Percentiles rank a stretch among this genome's conserved stretches.
Conservation (phyloP, 2,888 invertebrate species). For the Polylopha cassiicola region DNA sequence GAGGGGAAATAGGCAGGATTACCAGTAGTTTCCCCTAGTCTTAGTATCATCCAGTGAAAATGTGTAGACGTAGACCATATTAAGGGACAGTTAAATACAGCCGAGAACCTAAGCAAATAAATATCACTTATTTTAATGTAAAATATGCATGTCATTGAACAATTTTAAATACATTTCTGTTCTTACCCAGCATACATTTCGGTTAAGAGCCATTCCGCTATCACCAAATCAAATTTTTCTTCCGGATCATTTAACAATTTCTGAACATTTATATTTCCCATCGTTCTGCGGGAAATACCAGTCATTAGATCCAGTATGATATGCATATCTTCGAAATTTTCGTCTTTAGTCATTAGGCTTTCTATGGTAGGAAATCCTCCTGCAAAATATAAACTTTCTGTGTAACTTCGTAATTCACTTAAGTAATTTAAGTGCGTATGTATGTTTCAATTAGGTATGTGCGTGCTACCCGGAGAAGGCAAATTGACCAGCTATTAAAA, state of each 20-base stretch:
- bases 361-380: no score
- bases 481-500: no score
- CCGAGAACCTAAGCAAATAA: constrained; percentile 32
- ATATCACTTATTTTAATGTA: neutral
- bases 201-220: constrained; percentile 30
- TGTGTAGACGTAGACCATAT: constrained; percentile 44
- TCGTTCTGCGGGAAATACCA: neutral
- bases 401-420: no score
- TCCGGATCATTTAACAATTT: constrained; percentile 25
- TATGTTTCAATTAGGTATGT: no score
- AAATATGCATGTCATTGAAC: neutral
- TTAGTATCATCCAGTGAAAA: constrained; percentile 32
- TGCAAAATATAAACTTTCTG: no score
- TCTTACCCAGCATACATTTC: constrained; percentile 25
- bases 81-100: constrained; percentile 41
- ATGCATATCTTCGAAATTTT: neutral
- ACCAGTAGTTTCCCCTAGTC: constrained; percentile 33
- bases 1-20: constrained; percentile 35
- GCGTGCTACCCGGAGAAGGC: no score
- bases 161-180: neutral
- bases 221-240: constrained; percentile 28
- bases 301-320: neutral
- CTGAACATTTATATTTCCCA: constrained; percentile 23
- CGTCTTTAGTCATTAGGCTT: no score
- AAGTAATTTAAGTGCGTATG: no score